These are phyloP conservation scores for Petrosia ficiformis DNA, from an alignment of 37 sponge, comb jelly and placozoan genomes.

Conservation along the genomic window DNA sequence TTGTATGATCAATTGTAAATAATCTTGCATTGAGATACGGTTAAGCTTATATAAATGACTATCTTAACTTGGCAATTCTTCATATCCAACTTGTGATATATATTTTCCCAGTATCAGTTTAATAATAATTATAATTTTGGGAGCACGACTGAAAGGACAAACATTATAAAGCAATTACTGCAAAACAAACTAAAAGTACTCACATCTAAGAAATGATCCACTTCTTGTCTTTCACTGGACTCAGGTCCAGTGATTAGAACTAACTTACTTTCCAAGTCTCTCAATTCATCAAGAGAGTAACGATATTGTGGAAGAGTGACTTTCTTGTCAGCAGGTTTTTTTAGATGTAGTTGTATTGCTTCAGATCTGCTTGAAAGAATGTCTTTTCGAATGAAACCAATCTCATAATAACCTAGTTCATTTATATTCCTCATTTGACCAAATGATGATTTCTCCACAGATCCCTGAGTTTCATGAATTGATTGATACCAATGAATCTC, in stretches of 20 bases:
- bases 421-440: conserved; percentile 39
- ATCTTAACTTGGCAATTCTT: too few species aligned
- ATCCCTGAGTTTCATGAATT: conserved; percentile 27
- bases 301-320: conserved; percentile 19
- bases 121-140: too few species aligned
- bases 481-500: conserved; percentile 14
- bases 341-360: conserved; percentile 13
- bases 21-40: too few species aligned
- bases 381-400: neutral
- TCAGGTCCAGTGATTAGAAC: conserved; percentile 59
- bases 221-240: conserved; percentile 34
- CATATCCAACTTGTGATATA: too few species aligned
- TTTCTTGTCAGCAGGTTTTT: conserved; percentile 2
- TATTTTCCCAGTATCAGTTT: too few species aligned
- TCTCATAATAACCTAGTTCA: conserved; percentile 14
- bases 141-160: too few species aligned
- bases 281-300: conserved; percentile 56
- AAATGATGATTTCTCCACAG: conserved; percentile 38
- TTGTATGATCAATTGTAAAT: too few species aligned
- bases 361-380: conserved; percentile 15
- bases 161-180: neutral
- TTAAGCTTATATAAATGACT: too few species aligned
- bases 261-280: conserved; percentile 73
- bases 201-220: conserved; percentile 44
- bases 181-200: neutral